These are phyloP conservation scores for Aporophyla nigra DNA, from an alignment of 2,888 invertebrate genomes.

Conservation along the genomic window DNA sequence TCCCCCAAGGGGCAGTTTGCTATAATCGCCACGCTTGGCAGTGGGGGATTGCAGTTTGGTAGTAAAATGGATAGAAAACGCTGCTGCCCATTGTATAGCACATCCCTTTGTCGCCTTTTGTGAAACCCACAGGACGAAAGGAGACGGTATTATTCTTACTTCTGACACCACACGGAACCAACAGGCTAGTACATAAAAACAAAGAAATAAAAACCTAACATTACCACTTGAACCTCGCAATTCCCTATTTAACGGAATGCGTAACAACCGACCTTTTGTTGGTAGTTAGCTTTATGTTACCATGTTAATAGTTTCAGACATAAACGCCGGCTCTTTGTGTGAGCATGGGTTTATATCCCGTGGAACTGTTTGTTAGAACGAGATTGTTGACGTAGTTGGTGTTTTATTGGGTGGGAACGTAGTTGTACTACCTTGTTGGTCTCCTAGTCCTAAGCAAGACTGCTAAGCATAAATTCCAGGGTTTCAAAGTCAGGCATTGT, in stretches of 20 bases:
- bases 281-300: constrained; percentile 60
- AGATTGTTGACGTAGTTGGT: not conserved
- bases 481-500: no score
- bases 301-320: constrained; percentile 63
- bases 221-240: constrained; percentile 18
- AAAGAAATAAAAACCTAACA: constrained; percentile 7
- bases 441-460: not conserved
- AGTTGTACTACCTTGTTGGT: not conserved
- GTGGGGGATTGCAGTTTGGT: no score
- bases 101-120: no score
- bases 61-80: no score
- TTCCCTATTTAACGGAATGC: constrained; percentile 22
- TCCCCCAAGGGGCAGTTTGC: no score
- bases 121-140: no score
- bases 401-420: not conserved
- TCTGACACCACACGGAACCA: no score
- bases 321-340: constrained; percentile 43
- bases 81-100: no score
- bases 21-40: no score
- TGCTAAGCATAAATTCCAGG: not conserved
- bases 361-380: not conserved
- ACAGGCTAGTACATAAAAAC: not conserved
- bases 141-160: no score
- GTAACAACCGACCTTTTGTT: constrained; percentile 37
- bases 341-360: constrained; percentile 20